These are phyloP conservation scores for Lasioglossum oenotherae DNA, from an alignment of 2,888 invertebrate genomes.

Conservation along the genomic window DNA sequence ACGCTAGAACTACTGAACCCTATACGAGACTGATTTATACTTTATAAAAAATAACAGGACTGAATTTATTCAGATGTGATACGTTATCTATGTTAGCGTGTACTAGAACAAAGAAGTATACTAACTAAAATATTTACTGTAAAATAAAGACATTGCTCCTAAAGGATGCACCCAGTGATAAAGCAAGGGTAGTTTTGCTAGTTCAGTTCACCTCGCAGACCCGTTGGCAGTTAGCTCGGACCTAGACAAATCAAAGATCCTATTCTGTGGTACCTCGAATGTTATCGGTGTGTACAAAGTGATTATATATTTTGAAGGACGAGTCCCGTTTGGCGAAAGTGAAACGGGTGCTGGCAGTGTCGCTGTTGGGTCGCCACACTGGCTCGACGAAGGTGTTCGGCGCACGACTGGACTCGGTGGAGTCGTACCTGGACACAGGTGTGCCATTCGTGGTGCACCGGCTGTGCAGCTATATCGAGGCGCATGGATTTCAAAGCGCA, in stretches of 20 bases:
- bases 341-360: constrained; percentile 81
- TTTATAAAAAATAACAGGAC: not conserved
- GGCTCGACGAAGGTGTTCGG: constrained; percentile 79
- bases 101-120: not conserved
- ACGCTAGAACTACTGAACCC: not conserved
- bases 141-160: not conserved
- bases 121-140: not conserved
- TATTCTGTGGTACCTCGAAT: not conserved
- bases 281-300: not conserved
- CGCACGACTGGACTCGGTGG: constrained; percentile 79
- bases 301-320: constrained; percentile 69
- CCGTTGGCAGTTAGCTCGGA: not conserved
- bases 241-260: not conserved
- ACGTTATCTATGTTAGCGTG: no score
- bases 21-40: no score
- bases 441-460: constrained; percentile 84
- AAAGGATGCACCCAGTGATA: not conserved
- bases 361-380: constrained; percentile 77
- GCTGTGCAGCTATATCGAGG: constrained; percentile 84
- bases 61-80: not conserved
- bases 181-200: not conserved
- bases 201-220: not conserved
- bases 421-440: constrained; percentile 81
- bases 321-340: constrained; percentile 82
- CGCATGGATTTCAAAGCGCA: constrained; percentile 81